Conservation (phyloP, 2,888 invertebrate genomes). For the Choristoneura rosaceana region DNA sequence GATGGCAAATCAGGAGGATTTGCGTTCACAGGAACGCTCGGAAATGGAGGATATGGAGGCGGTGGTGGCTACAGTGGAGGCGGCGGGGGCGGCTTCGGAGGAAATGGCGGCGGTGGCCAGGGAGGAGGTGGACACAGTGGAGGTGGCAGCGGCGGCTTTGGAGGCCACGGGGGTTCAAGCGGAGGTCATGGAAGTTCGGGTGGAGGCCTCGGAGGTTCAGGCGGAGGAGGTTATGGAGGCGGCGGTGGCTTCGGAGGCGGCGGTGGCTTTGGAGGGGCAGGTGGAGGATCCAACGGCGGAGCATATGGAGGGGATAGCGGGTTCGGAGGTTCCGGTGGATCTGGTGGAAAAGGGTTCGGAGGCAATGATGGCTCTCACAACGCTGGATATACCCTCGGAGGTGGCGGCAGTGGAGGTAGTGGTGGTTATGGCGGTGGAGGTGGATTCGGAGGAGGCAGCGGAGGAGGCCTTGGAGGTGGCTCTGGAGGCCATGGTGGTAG, state of each 20-base stretch:
- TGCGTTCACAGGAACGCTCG: constrained; percentile 73
- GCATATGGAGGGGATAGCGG: constrained; percentile 29
- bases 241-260: constrained; percentile 43
- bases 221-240: constrained; percentile 41
- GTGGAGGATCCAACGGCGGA: constrained; percentile 54
- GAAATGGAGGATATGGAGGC: constrained; percentile 74
- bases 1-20: constrained; percentile 79
- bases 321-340: constrained; percentile 42
- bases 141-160: constrained; percentile 43
- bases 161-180: constrained; percentile 39
- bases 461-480: constrained; percentile 56
- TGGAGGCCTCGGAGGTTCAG: constrained; percentile 49
- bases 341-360: constrained; percentile 38
- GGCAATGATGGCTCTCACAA: constrained; percentile 34
- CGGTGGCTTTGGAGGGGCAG: constrained; percentile 44
- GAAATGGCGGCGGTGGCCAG: constrained; percentile 45
- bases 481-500: constrained; percentile 44
- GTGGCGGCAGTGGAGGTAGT: constrained; percentile 39
- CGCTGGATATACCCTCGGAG: constrained; percentile 34
- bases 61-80: constrained; percentile 63
- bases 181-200: constrained; percentile 44
- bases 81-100: constrained; percentile 48
- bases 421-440: constrained; percentile 50
- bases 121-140: constrained; percentile 45
- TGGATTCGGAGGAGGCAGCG: constrained; percentile 54